These are phyloP conservation scores for Pocota personata DNA, from an alignment of 2,888 invertebrate genomes.

Conservation along the genomic window DNA sequence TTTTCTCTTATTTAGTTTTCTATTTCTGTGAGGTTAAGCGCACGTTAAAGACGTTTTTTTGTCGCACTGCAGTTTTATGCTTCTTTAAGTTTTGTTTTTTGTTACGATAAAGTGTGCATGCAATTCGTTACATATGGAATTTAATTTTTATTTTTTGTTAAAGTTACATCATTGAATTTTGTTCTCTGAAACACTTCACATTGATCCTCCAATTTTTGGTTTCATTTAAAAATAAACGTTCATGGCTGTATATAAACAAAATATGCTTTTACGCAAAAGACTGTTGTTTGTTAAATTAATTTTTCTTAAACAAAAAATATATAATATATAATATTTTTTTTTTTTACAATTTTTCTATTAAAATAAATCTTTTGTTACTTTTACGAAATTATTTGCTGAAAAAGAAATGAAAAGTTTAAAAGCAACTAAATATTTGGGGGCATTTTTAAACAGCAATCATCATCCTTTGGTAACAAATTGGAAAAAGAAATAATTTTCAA, in stretches of 20 bases:
- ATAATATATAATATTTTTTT: background rate
- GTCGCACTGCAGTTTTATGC: constrained; percentile 32
- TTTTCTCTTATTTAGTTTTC: constrained; percentile 9
- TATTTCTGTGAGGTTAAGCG: constrained; percentile 36
- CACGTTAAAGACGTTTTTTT: constrained; percentile 16
- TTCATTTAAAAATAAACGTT: constrained; percentile 40
- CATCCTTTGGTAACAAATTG: constrained; percentile 69
- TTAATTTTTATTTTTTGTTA: background rate
- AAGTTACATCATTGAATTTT: constrained; percentile 17
- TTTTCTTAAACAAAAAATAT: constrained; percentile 14
- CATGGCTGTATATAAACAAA: constrained; percentile 51
- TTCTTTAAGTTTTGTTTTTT: background rate
- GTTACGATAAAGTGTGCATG: constrained; percentile 24
- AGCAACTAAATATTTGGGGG: constrained; percentile 64
- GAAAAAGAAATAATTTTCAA: constrained; percentile 11
- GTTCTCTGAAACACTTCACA: constrained; percentile 54
- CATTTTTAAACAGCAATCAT: constrained; percentile 67
- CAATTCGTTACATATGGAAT: background rate
- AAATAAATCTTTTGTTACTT: constrained; percentile 23
- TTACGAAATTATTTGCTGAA: constrained; percentile 56
- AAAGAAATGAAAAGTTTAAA: constrained; percentile 52
- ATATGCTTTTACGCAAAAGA: constrained; percentile 34
- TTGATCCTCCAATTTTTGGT: constrained; percentile 71
- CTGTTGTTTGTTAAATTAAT: constrained; percentile 59
- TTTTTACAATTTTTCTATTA: constrained; percentile 34